phyloP scores from a whole-genome alignment of 2,888 invertebrate species.

The Asteroscopus sphinx region DNA sequence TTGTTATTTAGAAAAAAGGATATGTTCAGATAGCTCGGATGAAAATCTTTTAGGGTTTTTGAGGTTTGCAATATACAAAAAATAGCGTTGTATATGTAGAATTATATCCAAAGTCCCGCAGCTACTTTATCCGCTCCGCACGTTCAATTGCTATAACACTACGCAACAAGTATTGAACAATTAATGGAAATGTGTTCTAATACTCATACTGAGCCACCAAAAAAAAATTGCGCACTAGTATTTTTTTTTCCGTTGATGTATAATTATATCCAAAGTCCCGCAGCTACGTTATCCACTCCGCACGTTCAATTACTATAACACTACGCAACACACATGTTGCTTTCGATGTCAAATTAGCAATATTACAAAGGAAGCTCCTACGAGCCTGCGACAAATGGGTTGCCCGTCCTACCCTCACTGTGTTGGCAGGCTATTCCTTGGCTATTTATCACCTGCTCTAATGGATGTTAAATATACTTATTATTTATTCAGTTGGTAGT shows the following conservation, averaged over 20 bases:
- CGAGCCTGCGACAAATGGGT: slow-evolving; percentile 30
- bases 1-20: too few relatives aligned
- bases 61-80: too few relatives aligned
- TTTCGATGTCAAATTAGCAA: slow-evolving; percentile 38
- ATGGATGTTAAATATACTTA: slow-evolving; percentile 63
- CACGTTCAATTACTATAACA: slow-evolving; percentile 12
- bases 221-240: too few relatives aligned
- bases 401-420: slow-evolving; percentile 29
- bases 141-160: slow-evolving; percentile 13
- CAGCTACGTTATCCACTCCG: background rate
- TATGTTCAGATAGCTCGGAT: too few relatives aligned
- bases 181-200: too few relatives aligned
- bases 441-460: slow-evolving; percentile 59
- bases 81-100: too few relatives aligned
- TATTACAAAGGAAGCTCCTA: slow-evolving; percentile 20
- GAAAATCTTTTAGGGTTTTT: too few relatives aligned
- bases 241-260: too few relatives aligned
- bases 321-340: slow-evolving; percentile 8
- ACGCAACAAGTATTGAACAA: too few relatives aligned
- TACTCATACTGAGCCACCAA: too few relatives aligned
- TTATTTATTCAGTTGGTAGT: slow-evolving; percentile 64
- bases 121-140: background rate
- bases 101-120: too few relatives aligned
- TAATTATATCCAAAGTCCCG: too few relatives aligned
- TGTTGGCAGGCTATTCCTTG: slow-evolving; percentile 25